phyloP scores from a whole-genome alignment of 2,797 vertebrate genomes.

The Melanotaenia boesemani region DNA sequence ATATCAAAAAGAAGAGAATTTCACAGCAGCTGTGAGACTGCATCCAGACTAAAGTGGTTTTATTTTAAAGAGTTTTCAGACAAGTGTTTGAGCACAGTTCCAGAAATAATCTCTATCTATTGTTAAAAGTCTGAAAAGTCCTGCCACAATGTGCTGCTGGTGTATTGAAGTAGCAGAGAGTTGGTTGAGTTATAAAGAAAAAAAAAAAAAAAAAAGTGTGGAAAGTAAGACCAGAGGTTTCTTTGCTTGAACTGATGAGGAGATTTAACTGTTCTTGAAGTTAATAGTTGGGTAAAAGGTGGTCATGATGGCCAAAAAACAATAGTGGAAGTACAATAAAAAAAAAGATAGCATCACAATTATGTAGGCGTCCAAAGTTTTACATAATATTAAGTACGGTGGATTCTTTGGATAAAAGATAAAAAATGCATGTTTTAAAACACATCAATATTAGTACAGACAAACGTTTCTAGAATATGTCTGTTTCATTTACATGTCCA shows the following conservation, averaged over 20 bases:
- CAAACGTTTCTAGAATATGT: background rate
- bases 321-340: background rate
- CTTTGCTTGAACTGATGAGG: background rate
- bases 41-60: background rate
- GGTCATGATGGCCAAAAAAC: background rate
- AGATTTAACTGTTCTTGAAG: background rate
- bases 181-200: background rate
- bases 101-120: background rate
- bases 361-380: background rate
- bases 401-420: background rate
- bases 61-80: background rate
- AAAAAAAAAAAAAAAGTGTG: background rate
- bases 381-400: background rate
- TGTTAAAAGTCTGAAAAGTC: background rate
- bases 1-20: constrained; percentile 1
- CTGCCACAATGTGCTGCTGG: background rate
- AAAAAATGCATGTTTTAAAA: too few species aligned
- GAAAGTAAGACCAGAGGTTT: background rate
- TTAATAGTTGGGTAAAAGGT: background rate
- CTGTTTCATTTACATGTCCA: background rate
- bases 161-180: background rate
- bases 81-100: background rate
- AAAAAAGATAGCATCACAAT: background rate
- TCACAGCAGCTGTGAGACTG: background rate
- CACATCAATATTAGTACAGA: too few species aligned